A percentile compares a stretch with the other conserved stretches of the same genome.
These are phyloP conservation scores for Rhopalosiphum padi DNA, from an alignment of 1,140 invertebrate genomes.

Conservation along the genomic window DNA sequence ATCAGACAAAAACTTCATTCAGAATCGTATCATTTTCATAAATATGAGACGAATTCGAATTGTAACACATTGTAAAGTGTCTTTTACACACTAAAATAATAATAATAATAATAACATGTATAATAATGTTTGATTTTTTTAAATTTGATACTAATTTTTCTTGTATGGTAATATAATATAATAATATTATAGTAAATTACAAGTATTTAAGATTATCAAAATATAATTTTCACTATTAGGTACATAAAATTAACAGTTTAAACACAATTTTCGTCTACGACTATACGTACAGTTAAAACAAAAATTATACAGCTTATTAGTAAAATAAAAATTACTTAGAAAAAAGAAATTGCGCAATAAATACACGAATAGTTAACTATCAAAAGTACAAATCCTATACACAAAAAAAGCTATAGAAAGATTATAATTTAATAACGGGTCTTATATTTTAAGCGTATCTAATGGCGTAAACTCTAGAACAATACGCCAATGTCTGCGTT, in stretches of 20 bases:
- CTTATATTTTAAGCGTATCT: background rate
- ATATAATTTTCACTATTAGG: background rate
- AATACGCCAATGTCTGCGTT: background rate
- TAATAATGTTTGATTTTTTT: background rate
- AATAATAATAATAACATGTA: too few relatives aligned
- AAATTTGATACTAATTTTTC: background rate
- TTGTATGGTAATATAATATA: background rate
- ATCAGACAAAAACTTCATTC: too few relatives aligned
- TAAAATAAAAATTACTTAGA: background rate
- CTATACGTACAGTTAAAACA: background rate
- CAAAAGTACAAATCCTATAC: background rate
- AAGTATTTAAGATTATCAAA: background rate
- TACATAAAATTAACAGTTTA: background rate
- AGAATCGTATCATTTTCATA: too few relatives aligned
- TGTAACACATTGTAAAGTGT: background rate
- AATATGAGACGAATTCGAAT: background rate
- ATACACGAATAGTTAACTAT: background rate
- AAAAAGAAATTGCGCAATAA: background rate
- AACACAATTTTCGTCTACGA: background rate
- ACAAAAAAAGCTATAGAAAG: background rate
- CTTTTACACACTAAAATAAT: too few relatives aligned
- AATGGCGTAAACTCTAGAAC: background rate
- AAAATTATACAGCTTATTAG: background rate
- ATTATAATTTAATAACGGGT: background rate
- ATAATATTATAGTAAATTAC: too few relatives aligned